Evolutionary conservation across 2,888 invertebrate species (phyloP).

Genomic region (Drosophila longiperda): DNA sequence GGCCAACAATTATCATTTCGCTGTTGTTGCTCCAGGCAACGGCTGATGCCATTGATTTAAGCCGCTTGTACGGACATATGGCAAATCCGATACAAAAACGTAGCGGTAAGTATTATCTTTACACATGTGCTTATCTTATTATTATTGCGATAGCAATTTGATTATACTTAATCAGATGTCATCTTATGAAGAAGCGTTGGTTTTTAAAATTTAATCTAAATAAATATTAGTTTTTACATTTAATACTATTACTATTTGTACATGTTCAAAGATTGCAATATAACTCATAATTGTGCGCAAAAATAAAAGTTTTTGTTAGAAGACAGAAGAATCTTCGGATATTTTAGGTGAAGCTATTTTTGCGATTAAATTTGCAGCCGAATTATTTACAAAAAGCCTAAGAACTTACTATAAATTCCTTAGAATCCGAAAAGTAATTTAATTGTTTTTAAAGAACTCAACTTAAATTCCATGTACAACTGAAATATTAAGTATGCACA

Average conservation of each 20-base stretch:
- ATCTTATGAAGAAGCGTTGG: background rate
- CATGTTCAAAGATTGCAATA: background rate
- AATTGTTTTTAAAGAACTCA: too few relatives aligned
- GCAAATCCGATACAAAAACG: conserved; percentile 84
- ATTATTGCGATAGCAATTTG: background rate
- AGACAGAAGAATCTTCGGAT: too few relatives aligned
- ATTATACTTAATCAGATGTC: too few relatives aligned
- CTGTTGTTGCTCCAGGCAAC: conserved; percentile 88
- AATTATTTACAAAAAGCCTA: too few relatives aligned
- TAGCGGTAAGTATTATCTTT: conserved; percentile 81
- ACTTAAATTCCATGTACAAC: too few relatives aligned
- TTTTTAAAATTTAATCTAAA: background rate
- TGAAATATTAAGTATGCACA: too few relatives aligned
- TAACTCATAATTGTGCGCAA: too few relatives aligned
- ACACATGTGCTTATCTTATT: background rate
- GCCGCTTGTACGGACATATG: conserved; percentile 92
- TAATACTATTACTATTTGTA: background rate
- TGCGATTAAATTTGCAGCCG: too few relatives aligned
- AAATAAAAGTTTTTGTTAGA: too few relatives aligned
- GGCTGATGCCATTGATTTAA: conserved; percentile 88
- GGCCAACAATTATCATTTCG: conserved; percentile 87
- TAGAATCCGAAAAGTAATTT: too few relatives aligned
- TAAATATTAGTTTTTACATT: background rate
- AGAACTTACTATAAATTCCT: too few relatives aligned
- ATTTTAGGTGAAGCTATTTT: too few relatives aligned